A percentile compares a stretch with the other conserved stretches of the same genome.
These are phyloP conservation scores for Toxotes lorentzi DNA, from an alignment of 2,797 vertebrate species.

Conservation along the genomic window DNA sequence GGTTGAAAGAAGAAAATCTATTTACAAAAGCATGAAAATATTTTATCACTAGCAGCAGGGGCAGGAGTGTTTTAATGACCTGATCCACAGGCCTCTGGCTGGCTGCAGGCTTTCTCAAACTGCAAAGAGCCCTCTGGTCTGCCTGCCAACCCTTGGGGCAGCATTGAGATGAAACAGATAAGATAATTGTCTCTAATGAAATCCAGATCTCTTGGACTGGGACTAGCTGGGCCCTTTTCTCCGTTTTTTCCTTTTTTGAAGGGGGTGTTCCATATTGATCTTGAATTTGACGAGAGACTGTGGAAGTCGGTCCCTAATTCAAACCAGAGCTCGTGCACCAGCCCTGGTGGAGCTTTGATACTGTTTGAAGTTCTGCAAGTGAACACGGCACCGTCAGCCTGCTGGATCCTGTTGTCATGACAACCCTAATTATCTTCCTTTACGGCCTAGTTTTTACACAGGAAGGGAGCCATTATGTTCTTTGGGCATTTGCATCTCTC, in stretches of 20 bases:
- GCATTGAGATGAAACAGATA: conserved; percentile 99
- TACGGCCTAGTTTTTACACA: conserved; percentile 98
- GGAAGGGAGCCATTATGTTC: conserved; percentile 99
- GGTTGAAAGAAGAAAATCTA: conserved; percentile 94
- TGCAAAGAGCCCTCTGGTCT: conserved; percentile 91
- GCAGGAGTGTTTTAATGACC: conserved; percentile 98
- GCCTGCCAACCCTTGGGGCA: conserved; percentile 97
- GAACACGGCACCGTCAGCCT: conserved; percentile 93
- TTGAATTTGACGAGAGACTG: conserved; percentile 95
- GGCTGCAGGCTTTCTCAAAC: conserved; percentile 91
- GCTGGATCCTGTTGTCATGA: conserved; percentile 94
- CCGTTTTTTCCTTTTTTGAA: conserved; percentile 66
- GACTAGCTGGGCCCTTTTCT: conserved; percentile 79
- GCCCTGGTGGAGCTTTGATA: conserved; percentile 92
- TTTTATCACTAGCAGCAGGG: conserved; percentile 97
- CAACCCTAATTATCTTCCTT: conserved; percentile 99
- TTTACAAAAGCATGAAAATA: conserved; percentile 99
- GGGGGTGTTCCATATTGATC: conserved; percentile 87
- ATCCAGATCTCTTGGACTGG: conserved; percentile 92
- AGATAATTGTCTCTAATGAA: conserved; percentile 99
- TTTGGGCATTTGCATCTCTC: conserved; percentile 96
- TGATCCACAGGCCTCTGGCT: conserved; percentile 93
- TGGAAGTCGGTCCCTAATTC: conserved; percentile 96
- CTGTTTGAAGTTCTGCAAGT: conserved; percentile 98
- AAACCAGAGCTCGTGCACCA: conserved; percentile 94